Evolutionary conservation across 2,113 vertebrate species (phyloP).

Genomic region (Okapia johnstoni): DNA sequence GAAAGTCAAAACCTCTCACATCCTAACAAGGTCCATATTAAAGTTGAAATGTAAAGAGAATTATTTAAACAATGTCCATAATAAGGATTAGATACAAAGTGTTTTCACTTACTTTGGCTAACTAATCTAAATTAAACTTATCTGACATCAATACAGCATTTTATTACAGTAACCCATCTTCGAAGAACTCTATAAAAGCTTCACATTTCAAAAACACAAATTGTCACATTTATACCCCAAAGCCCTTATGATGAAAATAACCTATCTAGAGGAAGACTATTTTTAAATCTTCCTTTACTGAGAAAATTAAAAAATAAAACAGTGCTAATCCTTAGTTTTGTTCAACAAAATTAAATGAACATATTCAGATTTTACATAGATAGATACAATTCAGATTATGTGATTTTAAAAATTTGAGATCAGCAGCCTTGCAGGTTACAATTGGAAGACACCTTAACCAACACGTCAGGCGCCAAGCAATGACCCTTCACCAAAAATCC

Average conservation of each 20-base stretch:
- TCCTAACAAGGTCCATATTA: background rate
- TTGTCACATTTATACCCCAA: background rate
- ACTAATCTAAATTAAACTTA: background rate
- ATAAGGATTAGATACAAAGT: slow-evolving; percentile 1
- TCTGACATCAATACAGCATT: background rate
- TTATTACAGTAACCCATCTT: background rate
- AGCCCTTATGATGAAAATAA: slow-evolving; percentile 11
- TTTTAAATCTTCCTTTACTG: background rate
- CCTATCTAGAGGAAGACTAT: background rate
- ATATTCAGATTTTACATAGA: background rate
- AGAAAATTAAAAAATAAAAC: background rate
- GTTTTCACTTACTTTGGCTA: background rate
- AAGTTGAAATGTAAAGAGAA: background rate
- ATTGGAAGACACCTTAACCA: background rate
- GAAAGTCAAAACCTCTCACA: background rate
- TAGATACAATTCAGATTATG: background rate
- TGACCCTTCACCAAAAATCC: background rate
- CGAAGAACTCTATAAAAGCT: background rate
- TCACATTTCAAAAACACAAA: slow-evolving; percentile 18
- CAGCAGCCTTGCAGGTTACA: background rate
- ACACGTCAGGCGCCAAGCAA: background rate
- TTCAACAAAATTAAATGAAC: background rate
- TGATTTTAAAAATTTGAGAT: background rate
- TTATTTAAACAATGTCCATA: background rate
- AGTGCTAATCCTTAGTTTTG: background rate